These are phyloP conservation scores for Scaptomyza tumidula DNA, from an alignment of 2,888 invertebrate species.

Conservation along the genomic window DNA sequence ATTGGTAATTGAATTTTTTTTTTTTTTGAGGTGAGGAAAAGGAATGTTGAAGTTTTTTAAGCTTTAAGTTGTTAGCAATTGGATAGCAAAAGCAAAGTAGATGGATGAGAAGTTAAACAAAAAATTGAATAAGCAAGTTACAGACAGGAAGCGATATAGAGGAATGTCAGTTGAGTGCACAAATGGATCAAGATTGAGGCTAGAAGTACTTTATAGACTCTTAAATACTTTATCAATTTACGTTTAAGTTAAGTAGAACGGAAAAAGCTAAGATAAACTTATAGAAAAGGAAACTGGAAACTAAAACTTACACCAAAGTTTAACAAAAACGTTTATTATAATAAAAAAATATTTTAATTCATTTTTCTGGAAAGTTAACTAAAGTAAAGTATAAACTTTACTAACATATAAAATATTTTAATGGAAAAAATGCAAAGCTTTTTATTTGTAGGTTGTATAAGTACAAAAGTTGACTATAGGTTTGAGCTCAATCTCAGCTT, in stretches of 20 bases:
- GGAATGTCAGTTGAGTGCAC: constrained; percentile 11
- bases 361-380: no score
- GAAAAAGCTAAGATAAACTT: no score
- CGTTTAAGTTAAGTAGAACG: no score
- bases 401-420: no score
- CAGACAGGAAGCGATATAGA: neutral
- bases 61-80: constrained; percentile 9
- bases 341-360: no score
- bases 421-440: no score
- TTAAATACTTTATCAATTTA: neutral
- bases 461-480: no score
- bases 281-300: neutral
- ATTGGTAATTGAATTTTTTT: constrained; percentile 48
- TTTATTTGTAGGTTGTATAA: no score
- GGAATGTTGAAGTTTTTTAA: constrained; percentile 16
- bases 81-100: neutral
- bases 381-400: no score
- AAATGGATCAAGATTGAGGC: neutral
- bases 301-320: no score
- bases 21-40: neutral
- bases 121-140: neutral
- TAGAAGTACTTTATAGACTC: neutral
- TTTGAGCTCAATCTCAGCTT: neutral
- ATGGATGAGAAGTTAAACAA: neutral
- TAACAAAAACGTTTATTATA: no score